phyloP scores from a whole-genome alignment of 2,797 vertebrate genomes.

The Telmatherina bonti region DNA sequence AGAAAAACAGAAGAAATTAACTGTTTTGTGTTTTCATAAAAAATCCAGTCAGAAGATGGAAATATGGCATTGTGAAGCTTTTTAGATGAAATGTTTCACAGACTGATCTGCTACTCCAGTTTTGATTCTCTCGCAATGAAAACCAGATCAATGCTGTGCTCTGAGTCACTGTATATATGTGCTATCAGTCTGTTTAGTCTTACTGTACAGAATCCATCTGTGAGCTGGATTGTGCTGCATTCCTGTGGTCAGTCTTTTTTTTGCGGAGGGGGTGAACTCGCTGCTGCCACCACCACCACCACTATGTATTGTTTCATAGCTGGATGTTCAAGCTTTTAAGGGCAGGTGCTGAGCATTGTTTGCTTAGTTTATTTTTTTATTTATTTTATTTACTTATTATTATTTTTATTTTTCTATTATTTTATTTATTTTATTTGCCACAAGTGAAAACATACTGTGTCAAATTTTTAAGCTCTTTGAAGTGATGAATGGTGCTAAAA shows the following conservation, averaged over 20 bases:
- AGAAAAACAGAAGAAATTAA: conserved; percentile 41
- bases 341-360: conserved; percentile 64
- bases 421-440: too few relatives aligned
- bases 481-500: not conserved
- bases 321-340: conserved; percentile 61
- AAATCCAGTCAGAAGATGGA: conserved; percentile 5
- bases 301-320: conserved; percentile 50
- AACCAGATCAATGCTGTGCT: conserved; percentile 48
- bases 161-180: conserved; percentile 48
- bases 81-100: conserved; percentile 32
- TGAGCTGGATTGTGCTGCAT: conserved; percentile 70
- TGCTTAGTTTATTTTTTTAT: conserved; percentile 64
- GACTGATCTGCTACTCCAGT: conserved; percentile 28
- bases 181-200: conserved; percentile 61
- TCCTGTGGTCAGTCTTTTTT: conserved; percentile 63
- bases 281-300: not conserved
- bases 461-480: not conserved
- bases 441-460: not conserved
- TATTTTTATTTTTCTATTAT: too few relatives aligned
- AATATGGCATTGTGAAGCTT: conserved; percentile 12
- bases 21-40: conserved; percentile 7
- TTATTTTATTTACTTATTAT: too few relatives aligned
- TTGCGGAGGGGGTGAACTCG: conserved; percentile 12
- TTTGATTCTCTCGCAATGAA: conserved; percentile 46
- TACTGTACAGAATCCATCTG: conserved; percentile 67